Evolutionary conservation across 2,797 vertebrate species (phyloP).

Genomic region (Rhinogobio ventralis): DNA sequence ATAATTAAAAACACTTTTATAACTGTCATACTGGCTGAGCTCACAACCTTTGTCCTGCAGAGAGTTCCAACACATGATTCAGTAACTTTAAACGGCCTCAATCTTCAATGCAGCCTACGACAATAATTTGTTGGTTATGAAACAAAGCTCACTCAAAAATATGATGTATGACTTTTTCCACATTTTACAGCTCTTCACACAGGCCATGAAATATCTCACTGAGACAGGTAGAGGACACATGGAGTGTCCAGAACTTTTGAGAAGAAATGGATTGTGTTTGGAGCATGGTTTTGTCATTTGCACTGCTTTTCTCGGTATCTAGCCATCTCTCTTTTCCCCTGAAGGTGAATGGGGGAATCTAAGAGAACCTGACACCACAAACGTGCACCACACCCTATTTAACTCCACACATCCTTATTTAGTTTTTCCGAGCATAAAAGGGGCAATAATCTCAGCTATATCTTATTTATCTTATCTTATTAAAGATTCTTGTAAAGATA

Average conservation of each 20-base stretch:
- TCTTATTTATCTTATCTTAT: too few relatives aligned
- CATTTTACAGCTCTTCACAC: conserved; percentile 27
- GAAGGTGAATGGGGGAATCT: conserved; percentile 43
- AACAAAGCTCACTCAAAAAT: conserved; percentile 8
- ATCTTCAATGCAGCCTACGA: neutral
- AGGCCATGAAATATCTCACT: conserved; percentile 38
- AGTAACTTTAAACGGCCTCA: neutral
- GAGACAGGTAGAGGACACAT: conserved; percentile 27
- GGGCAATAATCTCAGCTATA: conserved; percentile 26
- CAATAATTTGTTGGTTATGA: conserved; percentile 28
- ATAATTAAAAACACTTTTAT: neutral
- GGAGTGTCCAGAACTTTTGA: conserved; percentile 1
- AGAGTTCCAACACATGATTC: conserved; percentile 2
- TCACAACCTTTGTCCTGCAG: conserved; percentile 13
- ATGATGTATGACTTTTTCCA: conserved; percentile 32
- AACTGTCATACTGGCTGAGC: neutral
- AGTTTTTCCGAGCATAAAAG: conserved; percentile 22
- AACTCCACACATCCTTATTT: conserved; percentile 47
- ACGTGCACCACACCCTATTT: conserved; percentile 53
- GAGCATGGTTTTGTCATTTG: conserved; percentile 50
- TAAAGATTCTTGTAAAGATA: conserved; percentile 35
- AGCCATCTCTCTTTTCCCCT: conserved; percentile 38
- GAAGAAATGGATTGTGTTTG: conserved; percentile 11
- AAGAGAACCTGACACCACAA: conserved; percentile 42
- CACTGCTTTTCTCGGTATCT: conserved; percentile 14